Conservation (phyloP, 2,888 invertebrate genomes). For the Dynastes tityus region DNA sequence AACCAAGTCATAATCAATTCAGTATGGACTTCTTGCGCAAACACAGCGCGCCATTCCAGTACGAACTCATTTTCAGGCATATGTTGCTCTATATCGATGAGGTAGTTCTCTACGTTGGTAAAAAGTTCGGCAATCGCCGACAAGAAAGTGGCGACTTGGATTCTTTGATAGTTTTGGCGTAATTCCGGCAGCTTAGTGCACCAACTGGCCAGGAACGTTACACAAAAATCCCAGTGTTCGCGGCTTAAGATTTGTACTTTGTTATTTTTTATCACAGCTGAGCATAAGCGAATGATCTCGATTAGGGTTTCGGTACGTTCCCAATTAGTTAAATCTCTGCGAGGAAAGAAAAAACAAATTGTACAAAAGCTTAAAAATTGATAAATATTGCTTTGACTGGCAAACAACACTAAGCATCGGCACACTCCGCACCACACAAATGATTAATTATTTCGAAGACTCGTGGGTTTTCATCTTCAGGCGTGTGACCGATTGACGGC, state of each 20-base stretch:
- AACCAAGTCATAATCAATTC: conserved; percentile 74
- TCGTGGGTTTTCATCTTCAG: no score
- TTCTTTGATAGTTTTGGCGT: conserved; percentile 68
- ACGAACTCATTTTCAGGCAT: conserved; percentile 69
- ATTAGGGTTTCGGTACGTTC: conserved; percentile 65
- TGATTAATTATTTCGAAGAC: no score
- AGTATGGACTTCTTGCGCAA: conserved; percentile 77
- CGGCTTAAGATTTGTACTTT: conserved; percentile 55
- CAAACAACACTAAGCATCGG: no score
- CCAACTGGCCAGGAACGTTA: conserved; percentile 82
- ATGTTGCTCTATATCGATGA: conserved; percentile 66
- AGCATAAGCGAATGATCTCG: conserved; percentile 68
- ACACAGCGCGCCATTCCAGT: conserved; percentile 86
- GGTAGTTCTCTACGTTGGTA: conserved; percentile 70
- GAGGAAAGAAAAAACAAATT: conserved; percentile 46
- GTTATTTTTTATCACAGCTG: conserved; percentile 63
- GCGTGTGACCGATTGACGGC: no score
- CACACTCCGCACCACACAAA: no score
- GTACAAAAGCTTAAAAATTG: background rate
- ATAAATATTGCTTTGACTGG: background rate
- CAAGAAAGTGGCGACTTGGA: conserved; percentile 74
- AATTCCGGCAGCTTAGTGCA: conserved; percentile 72
- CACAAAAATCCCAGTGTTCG: conserved; percentile 83
- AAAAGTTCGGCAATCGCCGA: conserved; percentile 74
- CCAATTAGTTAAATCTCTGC: conserved; percentile 65